Conservation (phyloP, 2,113 vertebrate species). For the Melanocharis versteri region DNA sequence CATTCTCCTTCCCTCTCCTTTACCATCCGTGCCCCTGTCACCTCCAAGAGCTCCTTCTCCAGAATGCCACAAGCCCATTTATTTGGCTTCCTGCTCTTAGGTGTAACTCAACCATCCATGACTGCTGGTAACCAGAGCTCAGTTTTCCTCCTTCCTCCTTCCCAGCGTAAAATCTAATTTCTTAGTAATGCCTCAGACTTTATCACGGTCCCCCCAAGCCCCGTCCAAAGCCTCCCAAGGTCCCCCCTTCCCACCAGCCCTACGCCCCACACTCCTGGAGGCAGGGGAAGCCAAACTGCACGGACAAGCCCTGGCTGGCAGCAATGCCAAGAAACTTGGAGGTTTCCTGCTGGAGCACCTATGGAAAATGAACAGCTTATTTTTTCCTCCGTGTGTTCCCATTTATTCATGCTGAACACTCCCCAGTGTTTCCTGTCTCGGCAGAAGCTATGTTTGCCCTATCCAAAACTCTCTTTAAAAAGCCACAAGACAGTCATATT, state of each 20-base stretch:
- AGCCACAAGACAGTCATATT: not conserved
- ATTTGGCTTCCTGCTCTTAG: not conserved
- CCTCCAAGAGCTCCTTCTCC: not conserved
- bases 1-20: not conserved
- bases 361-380: not conserved
- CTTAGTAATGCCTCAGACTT: not conserved
- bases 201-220: not conserved
- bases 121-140: not conserved
- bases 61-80: not conserved
- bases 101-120: fast-evolving
- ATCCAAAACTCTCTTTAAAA: not conserved
- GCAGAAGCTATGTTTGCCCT: not conserved
- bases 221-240: not conserved
- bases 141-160: not conserved
- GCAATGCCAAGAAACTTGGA: not conserved
- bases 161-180: not conserved
- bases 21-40: not conserved
- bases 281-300: not conserved
- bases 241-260: not conserved
- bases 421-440: not conserved
- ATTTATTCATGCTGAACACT: not conserved
- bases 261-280: fast-evolving
- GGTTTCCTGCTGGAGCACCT: not conserved
- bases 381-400: not conserved
- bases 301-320: not conserved